A percentile compares a stretch with the other conserved stretches of the same genome.
These are phyloP conservation scores for Mola mola DNA, from an alignment of 2,113 vertebrate genomes.

Conservation along the genomic window DNA sequence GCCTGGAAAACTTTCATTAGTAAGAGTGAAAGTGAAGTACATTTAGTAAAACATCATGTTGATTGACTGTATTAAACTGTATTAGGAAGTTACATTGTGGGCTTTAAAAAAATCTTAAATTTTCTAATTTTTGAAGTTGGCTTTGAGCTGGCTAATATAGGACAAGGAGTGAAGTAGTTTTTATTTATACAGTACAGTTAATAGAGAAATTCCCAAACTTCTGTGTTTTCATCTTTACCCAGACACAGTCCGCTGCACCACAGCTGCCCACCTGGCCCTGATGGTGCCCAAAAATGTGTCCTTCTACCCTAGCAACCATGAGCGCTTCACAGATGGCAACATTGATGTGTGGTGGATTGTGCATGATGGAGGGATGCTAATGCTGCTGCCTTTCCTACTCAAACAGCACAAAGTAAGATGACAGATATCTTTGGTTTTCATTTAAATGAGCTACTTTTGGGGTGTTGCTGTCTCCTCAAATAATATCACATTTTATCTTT, in stretches of 20 bases:
- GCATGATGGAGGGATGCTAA: conserved; percentile 97
- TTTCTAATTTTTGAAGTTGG: neutral
- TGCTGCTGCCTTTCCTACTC: conserved; percentile 96
- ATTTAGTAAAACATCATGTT: neutral
- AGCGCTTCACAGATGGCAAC: conserved; percentile 95
- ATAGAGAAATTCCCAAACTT: neutral
- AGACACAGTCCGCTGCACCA: conserved; percentile 97
- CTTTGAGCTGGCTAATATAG: neutral
- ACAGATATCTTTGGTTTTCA: neutral
- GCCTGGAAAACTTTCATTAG: conserved; percentile 99
- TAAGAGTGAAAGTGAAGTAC: no score
- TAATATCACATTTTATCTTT: no score
- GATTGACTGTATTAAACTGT: neutral
- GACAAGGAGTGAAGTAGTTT: neutral
- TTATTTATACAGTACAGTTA: neutral
- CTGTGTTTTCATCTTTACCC: conserved; percentile 24
- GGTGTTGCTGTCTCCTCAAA: no score
- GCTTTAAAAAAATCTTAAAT: no score
- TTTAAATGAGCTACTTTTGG: no score
- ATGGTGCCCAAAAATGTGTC: conserved; percentile 98
- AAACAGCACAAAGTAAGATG: conserved; percentile 94
- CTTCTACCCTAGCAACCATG: conserved; percentile 97
- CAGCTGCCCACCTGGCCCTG: conserved; percentile 94
- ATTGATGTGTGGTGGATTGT: conserved; percentile 99
- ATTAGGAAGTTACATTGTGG: no score